Evolutionary conservation across 2,888 invertebrate genomes (phyloP), one percentile per base, ranked within the genome.

Genomic region (Aethes cnicana): DNA sequence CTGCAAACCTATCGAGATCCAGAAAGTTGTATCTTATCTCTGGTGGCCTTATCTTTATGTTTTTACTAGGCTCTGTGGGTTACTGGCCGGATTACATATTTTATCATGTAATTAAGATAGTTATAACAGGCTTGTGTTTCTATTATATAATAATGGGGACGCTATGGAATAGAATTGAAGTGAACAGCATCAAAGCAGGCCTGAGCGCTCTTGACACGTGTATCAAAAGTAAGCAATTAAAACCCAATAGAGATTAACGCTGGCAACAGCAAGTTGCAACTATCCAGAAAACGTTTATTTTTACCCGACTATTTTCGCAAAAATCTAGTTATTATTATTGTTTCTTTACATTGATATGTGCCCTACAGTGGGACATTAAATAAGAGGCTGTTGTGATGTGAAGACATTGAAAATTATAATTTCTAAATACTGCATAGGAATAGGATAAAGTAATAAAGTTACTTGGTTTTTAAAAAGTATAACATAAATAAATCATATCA

Each of bases 91-190:
- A 69, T 78, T 87, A 43, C 72, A 89, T 69, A 70, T 81, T 71
- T 65, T 92, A 69, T 43, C 91, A 93, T 63, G 66, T 94, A 49
- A 67, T 92, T 0, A 92, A 93, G 70, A 83, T 94, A 36, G 61
- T 94, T 4, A 74, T 95, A 37, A 93, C 93, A 14, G 92, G 91
- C 7, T 65, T 94, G 14, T 89, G 93, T 61, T 90, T 94, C 43
- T 96, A 95, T 69, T 92, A 91, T 56, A 58, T 95, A 11, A 90
- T 95, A 59, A 96, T 96, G 96, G 95, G 93, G 21, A 91, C 94
- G 0, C 72, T 97, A 57, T 96, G 96, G 96, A 95, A 95, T 74
- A 91, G 91, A 59, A 94, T 96, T 58, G 97, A 97, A 77, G 90
- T 90, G 61, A 95, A 96, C 78, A 95, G 94, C 30, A 87, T 96